These are phyloP conservation scores for Drosophila paucipuncta DNA, from an alignment of 2,888 invertebrate genomes.

Conservation along the genomic window DNA sequence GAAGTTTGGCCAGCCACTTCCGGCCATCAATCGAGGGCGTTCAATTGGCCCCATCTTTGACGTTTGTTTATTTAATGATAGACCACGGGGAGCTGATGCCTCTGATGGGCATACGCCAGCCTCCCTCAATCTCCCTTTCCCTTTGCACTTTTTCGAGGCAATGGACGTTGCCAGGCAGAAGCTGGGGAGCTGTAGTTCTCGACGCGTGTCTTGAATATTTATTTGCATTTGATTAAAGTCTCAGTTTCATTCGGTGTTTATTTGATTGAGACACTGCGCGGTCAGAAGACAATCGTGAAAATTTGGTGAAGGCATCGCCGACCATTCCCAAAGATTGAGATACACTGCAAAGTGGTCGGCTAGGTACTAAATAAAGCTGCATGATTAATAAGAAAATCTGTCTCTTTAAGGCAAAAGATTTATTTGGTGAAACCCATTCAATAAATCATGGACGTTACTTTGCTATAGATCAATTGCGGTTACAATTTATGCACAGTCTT, in stretches of 20 bases:
- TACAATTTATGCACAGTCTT: constrained; percentile 9
- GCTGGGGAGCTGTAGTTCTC: constrained; percentile 12
- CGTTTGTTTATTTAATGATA: constrained; percentile 49
- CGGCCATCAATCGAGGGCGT: background rate
- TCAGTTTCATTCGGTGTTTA: constrained; percentile 20
- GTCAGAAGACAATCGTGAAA: background rate
- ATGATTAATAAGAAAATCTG: background rate
- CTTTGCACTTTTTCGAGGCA: background rate
- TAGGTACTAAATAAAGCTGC: background rate
- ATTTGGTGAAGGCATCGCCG: background rate
- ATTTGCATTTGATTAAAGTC: constrained; percentile 66
- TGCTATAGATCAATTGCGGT: constrained; percentile 36
- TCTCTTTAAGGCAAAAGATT: constrained; percentile 7
- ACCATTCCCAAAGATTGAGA: background rate
- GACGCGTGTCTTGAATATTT: constrained; percentile 68
- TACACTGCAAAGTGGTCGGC: background rate
- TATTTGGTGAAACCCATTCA: constrained; percentile 2
- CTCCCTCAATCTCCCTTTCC: background rate
- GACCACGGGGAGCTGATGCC: constrained; percentile 35
- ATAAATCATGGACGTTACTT: constrained; percentile 31
- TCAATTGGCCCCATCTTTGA: constrained; percentile 31
- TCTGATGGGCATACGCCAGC: constrained; percentile 24
- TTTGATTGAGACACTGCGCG: constrained; percentile 18
- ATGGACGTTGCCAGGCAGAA: background rate
- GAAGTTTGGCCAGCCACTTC: constrained; percentile 30